These are phyloP conservation scores for Karalla daura DNA, from an alignment of 2,797 vertebrate genomes.

Conservation along the genomic window DNA sequence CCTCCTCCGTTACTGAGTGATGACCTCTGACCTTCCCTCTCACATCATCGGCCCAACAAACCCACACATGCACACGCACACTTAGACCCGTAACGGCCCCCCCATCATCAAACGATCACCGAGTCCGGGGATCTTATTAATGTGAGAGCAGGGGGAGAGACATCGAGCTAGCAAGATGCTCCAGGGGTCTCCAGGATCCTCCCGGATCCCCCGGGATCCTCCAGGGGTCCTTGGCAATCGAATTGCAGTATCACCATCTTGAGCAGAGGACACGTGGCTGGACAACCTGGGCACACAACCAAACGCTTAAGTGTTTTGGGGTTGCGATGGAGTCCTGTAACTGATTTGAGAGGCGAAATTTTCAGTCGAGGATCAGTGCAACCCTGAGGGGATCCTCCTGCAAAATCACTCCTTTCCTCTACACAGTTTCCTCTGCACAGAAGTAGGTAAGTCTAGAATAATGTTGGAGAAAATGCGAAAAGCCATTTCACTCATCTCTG, in stretches of 20 bases:
- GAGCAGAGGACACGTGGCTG: not conserved
- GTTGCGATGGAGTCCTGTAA: not conserved
- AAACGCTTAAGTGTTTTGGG: constrained; percentile 20
- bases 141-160: constrained; percentile 4
- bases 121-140: constrained; percentile 30
- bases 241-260: constrained; percentile 2
- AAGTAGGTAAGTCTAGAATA: too few relatives aligned
- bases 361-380: not conserved
- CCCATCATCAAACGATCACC: not conserved
- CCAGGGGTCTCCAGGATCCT: constrained; percentile 29
- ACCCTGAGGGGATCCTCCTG: not conserved
- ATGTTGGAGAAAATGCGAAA: too few relatives aligned
- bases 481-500: too few relatives aligned
- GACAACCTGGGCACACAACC: constrained; percentile 26
- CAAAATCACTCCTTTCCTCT: too few relatives aligned
- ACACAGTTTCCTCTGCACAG: too few relatives aligned
- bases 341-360: not conserved
- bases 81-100: not conserved
- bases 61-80: not conserved
- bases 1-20: not conserved
- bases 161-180: constrained; percentile 11
- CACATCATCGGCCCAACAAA: not conserved
- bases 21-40: constrained; percentile 51
- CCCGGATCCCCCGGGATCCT: constrained; percentile 8
- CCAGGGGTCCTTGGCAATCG: not conserved